Evolutionary conservation across 2,888 invertebrate species (phyloP).

Genomic region (Catotricha subobsoleta): DNA sequence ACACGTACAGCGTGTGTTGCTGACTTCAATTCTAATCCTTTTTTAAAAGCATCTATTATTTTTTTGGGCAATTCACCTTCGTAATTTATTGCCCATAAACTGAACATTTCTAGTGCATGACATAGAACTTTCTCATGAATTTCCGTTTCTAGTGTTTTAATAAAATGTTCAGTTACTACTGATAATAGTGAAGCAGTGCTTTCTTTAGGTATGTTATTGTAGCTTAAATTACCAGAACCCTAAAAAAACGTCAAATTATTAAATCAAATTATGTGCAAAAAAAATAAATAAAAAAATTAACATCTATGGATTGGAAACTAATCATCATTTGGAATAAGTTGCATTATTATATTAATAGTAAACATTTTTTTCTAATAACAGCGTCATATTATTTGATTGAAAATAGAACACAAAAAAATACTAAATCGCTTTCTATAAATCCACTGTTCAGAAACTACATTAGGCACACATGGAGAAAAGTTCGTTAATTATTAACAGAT

Average conservation of each 20-base stretch:
- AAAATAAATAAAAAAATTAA: neutral
- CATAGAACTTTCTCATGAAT: slow-evolving; percentile 82
- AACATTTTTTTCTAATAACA: no score
- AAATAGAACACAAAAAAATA: no score
- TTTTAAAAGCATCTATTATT: slow-evolving; percentile 49
- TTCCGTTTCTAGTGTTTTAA: slow-evolving; percentile 68
- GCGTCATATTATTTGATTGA: no score
- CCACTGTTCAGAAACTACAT: no score
- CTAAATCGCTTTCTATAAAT: no score
- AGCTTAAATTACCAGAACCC: slow-evolving; percentile 57
- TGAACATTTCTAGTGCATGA: slow-evolving; percentile 61
- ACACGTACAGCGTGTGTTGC: slow-evolving; percentile 59
- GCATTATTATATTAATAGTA: no score
- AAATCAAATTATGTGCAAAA: no score
- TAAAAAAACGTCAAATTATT: slow-evolving; percentile 16
- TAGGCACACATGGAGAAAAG: no score
- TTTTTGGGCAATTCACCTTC: slow-evolving; percentile 43
- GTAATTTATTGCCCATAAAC: slow-evolving; percentile 56
- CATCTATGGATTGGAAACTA: neutral
- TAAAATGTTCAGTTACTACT: slow-evolving; percentile 45
- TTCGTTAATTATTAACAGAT: no score
- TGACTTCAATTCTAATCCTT: slow-evolving; percentile 55
- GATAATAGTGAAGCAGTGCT: slow-evolving; percentile 39
- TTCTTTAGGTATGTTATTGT: slow-evolving; percentile 43
- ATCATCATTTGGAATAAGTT: neutral